These are phyloP conservation scores for Lamellibrachia columna DNA, from an alignment of 2,888 invertebrate genomes.

Conservation along the genomic window DNA sequence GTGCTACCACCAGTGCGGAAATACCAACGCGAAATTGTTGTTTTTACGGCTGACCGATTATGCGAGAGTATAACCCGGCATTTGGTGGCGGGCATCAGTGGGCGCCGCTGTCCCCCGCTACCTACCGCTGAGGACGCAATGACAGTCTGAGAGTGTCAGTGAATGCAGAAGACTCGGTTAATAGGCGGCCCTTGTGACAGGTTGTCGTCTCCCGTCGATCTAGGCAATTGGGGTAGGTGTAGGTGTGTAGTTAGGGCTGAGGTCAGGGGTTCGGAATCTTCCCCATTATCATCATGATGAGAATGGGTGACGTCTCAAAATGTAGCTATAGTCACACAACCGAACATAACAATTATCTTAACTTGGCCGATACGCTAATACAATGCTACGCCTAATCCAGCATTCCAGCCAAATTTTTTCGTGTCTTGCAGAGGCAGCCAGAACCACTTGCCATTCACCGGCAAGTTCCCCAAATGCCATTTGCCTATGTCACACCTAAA, in stretches of 20 bases:
- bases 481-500: background rate
- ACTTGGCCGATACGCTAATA: too few species aligned
- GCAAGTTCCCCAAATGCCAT: background rate
- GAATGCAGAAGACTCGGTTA: background rate
- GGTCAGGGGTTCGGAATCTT: background rate
- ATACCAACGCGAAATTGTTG: conserved; percentile 6
- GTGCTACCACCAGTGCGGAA: background rate
- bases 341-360: background rate
- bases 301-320: background rate
- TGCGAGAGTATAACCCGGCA: background rate
- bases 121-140: background rate
- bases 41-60: conserved; percentile 12
- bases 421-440: background rate
- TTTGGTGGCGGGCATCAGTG: background rate
- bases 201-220: background rate
- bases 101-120: background rate
- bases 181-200: background rate
- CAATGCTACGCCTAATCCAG: background rate
- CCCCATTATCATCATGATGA: background rate
- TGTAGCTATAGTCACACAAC: background rate
- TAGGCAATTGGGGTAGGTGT: background rate
- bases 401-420: background rate
- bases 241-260: background rate
- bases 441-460: background rate
- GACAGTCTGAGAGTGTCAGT: background rate